Percentiles rank a stretch among this genome's conserved stretches.
These are phyloP conservation scores for Vireo altiloquus DNA, from an alignment of 2,113 vertebrate species.

Conservation along the genomic window DNA sequence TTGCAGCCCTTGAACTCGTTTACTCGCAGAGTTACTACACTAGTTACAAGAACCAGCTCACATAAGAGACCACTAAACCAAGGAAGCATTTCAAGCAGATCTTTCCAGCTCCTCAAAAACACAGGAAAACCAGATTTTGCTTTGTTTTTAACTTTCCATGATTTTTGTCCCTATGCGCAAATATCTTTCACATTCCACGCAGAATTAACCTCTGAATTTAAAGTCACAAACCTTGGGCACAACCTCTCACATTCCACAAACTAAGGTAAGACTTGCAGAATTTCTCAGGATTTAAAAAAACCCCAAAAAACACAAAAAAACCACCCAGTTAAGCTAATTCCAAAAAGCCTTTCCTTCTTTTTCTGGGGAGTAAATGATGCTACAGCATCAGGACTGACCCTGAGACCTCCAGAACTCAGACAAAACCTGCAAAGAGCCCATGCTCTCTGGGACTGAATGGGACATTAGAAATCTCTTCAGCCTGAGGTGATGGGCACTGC, in stretches of 20 bases:
- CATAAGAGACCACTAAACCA: neutral
- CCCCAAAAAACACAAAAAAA: too few species aligned
- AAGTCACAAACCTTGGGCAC: neutral
- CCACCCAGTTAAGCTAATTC: too few species aligned
- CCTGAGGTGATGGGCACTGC: neutral
- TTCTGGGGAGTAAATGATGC: accelerated
- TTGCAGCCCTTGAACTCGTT: neutral
- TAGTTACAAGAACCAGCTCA: neutral
- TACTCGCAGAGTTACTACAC: neutral
- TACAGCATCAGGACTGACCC: neutral
- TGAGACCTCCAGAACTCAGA: too few species aligned
- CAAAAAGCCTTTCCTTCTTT: neutral
- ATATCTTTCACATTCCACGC: neutral
- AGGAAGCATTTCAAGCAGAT: neutral
- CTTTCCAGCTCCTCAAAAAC: neutral
- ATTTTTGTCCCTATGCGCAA: neutral
- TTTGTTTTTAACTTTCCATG: neutral
- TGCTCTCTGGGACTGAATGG: neutral
- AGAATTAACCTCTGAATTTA: neutral
- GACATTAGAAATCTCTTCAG: neutral
- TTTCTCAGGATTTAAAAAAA: neutral
- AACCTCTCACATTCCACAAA: neutral
- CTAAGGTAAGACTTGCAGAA: accelerated
- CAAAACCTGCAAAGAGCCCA: neutral
- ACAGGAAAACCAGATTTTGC: neutral